These are phyloP conservation scores for Andrena hattorfiana DNA, from an alignment of 2,888 invertebrate species.

Conservation along the genomic window DNA sequence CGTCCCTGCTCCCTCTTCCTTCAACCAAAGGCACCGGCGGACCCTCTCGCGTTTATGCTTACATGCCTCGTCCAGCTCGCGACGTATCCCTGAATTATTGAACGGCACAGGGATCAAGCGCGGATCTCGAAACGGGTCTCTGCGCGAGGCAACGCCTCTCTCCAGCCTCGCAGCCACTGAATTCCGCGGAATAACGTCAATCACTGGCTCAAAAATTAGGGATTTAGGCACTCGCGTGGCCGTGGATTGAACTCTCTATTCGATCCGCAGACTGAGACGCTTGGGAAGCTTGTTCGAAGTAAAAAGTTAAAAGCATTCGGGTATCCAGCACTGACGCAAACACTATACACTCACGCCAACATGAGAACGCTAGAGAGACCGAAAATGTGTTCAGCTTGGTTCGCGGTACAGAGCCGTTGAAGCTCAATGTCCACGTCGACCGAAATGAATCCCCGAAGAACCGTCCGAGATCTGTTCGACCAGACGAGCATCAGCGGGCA, in stretches of 20 bases:
- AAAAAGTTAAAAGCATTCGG: not conserved
- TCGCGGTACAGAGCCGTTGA: conserved; percentile 42
- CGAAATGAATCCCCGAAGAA: conserved; percentile 53
- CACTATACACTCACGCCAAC: not conserved
- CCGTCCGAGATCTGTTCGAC: conserved; percentile 22
- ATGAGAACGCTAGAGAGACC: not conserved
- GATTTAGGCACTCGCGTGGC: not conserved
- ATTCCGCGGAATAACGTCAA: conserved; percentile 23
- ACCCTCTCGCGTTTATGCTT: conserved; percentile 74
- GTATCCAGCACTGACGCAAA: not conserved
- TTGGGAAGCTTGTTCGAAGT: not conserved
- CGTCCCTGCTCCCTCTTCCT: conserved; percentile 49
- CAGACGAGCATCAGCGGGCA: conserved; percentile 20
- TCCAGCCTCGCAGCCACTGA: conserved; percentile 54
- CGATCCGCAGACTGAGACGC: not conserved
- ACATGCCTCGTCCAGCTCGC: conserved; percentile 73
- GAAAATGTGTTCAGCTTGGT: conserved; percentile 26
- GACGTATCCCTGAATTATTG: conserved; percentile 77
- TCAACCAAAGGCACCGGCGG: conserved; percentile 36
- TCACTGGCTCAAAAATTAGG: conserved; percentile 26
- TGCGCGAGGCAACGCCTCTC: conserved; percentile 62
- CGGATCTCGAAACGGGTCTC: conserved; percentile 67
- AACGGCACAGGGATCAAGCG: conserved; percentile 73
- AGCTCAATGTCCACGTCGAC: conserved; percentile 43
- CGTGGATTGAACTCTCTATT: not conserved